phyloP scores from a whole-genome alignment of 1,140 invertebrate genomes.

The Trichonephila clavipes region DNA sequence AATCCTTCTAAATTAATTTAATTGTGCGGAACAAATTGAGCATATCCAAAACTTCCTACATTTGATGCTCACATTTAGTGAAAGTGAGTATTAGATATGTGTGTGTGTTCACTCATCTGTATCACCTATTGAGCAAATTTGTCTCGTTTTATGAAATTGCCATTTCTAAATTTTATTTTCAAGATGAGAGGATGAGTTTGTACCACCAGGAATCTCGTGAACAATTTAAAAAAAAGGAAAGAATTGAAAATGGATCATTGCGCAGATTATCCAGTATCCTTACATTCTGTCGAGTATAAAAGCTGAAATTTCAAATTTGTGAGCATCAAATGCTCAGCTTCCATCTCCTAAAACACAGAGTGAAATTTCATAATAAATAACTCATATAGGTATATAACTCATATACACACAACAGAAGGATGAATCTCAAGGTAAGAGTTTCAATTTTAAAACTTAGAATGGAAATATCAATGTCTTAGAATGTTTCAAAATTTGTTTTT shows the following conservation, averaged over 20 bases:
- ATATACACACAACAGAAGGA: neutral
- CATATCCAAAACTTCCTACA: conserved; percentile 13
- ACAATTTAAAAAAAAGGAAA: neutral
- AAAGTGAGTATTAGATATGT: neutral
- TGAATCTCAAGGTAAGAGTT: conserved; percentile 13
- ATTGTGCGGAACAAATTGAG: conserved; percentile 10
- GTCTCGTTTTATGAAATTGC: neutral
- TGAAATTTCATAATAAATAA: neutral
- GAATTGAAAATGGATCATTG: conserved; percentile 58
- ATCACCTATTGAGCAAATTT: neutral
- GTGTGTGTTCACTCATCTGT: neutral
- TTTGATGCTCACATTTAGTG: neutral
- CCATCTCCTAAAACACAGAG: neutral
- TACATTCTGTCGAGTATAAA: conserved; percentile 27
- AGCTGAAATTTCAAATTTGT: neutral
- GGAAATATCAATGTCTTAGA: too few relatives aligned
- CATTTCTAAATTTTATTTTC: neutral
- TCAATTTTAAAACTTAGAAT: neutral
- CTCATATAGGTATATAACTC: neutral
- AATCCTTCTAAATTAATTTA: neutral
- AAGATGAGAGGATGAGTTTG: neutral
- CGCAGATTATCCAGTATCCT: neutral
- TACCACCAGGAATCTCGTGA: neutral
- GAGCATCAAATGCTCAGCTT: neutral
- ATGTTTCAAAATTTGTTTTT: too few relatives aligned